Base-by-base conservation (phyloP, 2,888 invertebrate genomes). In the Lycaena phlaeas region DNA sequence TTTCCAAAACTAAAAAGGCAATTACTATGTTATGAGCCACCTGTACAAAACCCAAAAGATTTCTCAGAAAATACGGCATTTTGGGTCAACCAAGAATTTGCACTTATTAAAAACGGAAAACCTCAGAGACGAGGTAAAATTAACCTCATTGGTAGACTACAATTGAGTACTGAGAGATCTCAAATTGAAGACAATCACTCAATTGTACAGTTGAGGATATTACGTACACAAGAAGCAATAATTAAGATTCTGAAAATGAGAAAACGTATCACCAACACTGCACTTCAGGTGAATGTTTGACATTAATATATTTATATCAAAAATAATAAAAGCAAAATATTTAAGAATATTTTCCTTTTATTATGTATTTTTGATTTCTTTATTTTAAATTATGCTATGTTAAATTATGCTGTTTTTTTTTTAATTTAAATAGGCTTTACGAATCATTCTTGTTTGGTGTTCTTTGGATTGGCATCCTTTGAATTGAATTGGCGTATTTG, bases 231-330 rank as follows among this genome's bases (percentile, higher is more conserved):
- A 88, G 99, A 99, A 85, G 99, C 98, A 15, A 97, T 99, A 50
- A 98, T 99, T 52, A 99, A 99, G 85, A 98, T 99, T 48, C 87
- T 99, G 77, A 99, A 99, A 82, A 98, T 97, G 95, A 88, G 99
- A 46, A 98, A 98, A 72, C 89, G 91, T 47, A 93, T 98, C 49
- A 92, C 93, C 36, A 97, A 98, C 74, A 96, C 95, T 38, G 94
- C 97, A 53, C 85, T 99, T 48, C 98, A 98, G 87, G 88, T 88
- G 64, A 59, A 11, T 25, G 14, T 14, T n/a, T n/a, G n/a, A n/a
- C n/a, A n/a, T n/a, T n/a, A n/a, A n/a, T n/a, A n/a, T n/a, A n/a
- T n/a, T n/a, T n/a, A n/a, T n/a, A n/a, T n/a, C n/a, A n/a, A n/a
- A n/a, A n/a, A n/a, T n/a, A n/a, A n/a, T n/a, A n/a, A n/a, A n/a